phyloP scores from a whole-genome alignment of 2,797 vertebrate genomes.

The Centroberyx gerrardi region DNA sequence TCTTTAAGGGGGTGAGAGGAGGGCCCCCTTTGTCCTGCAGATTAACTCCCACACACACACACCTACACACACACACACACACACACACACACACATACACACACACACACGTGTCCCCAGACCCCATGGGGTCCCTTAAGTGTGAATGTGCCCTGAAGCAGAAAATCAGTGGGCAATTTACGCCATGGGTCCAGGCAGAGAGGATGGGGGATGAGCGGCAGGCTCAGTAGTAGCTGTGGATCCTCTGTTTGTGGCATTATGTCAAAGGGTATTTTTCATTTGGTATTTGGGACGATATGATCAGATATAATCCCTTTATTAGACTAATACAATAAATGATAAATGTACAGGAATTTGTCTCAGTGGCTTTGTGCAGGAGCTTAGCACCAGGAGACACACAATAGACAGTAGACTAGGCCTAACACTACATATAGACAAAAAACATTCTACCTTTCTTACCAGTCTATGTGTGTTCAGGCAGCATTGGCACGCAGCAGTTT shows the following conservation, averaged over 20 bases:
- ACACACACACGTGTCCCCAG: conserved; percentile 31
- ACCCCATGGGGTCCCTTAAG: conserved; percentile 82
- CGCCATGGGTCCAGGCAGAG: conserved; percentile 59
- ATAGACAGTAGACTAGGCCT: too few species aligned
- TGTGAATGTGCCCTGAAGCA: conserved; percentile 84
- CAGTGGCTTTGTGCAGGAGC: not conserved
- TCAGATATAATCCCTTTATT: conserved; percentile 4
- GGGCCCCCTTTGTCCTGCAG: conserved; percentile 79
- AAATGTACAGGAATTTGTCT: conserved; percentile 6
- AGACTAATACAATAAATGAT: not conserved
- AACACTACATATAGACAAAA: too few species aligned
- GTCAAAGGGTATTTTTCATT: conserved; percentile 51
- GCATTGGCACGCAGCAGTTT: too few species aligned
- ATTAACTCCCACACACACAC: conserved; percentile 71
- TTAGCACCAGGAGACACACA: too few species aligned
- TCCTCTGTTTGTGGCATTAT: conserved; percentile 46
- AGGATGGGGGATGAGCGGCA: conserved; percentile 57
- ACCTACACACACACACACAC: conserved; percentile 45
- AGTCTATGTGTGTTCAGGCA: too few species aligned
- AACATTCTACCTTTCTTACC: too few species aligned
- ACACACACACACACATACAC: conserved; percentile 44
- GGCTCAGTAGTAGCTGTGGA: not conserved
- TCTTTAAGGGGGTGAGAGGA: conserved; percentile 62
- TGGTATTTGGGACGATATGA: conserved; percentile 29
- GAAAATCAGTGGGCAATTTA: conserved; percentile 85